Evolutionary conservation across 2,888 invertebrate genomes (phyloP), one percentile per base, ranked within the genome.

Genomic region (Elgonia sp.): DNA sequence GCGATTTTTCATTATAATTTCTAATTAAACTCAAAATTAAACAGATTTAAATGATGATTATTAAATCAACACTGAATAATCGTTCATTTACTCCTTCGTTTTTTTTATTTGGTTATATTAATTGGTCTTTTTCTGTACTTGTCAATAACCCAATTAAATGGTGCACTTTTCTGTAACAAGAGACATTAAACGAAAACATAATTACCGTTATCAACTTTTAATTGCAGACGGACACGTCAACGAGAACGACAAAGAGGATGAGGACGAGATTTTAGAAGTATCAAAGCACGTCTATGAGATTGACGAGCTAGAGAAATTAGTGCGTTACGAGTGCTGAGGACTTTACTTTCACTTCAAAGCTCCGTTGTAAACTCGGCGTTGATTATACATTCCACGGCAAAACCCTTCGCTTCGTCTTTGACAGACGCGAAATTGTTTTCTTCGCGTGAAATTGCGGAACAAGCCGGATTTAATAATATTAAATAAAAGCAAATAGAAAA

Each of bases 301-400:
- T 84, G 87, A 77, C 60, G 90, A 90, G 77, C 89, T 89, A 75
- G 87, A 88, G 80, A 86, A 90, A 89, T 90, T 90, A 90, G 90
- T 90, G 77, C 89, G 90, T 90, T 85, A 89, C 65, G 80, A 89
- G 87, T 80, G 42, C 46, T 40, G 18, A 42, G 40, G 75, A 76
- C 75, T 80, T 87, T 83, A 84, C 79, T 79, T 87, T 80, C 65
- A 81, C 81, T 77, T 84, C 62, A 84, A 84, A 84, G 83, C 75
- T 20, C 18, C 62, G 46, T 75, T 70, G 80, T 75, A 84, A 87
- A 80, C 79, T 75, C 72, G 50, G 65, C 79, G 77, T 75, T 87
- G 46, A 84, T 84, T 87, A 87, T 84, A 75, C 75, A 80, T 80
- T 80, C 63, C 53, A 70, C 63, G 63, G 10, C 76, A 80, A 37